Conservation (phyloP, 2,797 vertebrate species). For the Octomys mimax region DNA sequence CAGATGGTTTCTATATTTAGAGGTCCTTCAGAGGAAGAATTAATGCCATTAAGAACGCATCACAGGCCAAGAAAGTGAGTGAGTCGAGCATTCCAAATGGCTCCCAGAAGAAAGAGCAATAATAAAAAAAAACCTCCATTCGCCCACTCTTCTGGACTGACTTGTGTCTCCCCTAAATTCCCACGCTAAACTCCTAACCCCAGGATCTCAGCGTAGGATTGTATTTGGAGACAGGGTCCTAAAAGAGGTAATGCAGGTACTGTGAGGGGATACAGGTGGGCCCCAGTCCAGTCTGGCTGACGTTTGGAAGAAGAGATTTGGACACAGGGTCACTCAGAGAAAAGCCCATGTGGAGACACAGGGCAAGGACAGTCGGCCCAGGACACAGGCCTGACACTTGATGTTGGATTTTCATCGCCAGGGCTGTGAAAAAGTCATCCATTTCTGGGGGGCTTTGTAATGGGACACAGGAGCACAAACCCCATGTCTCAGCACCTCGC, state of each 20-base stretch:
- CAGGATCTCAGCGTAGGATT: neutral
- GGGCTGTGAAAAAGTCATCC: neutral
- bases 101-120: neutral
- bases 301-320: neutral
- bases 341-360: neutral
- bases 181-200: neutral
- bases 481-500: accelerated
- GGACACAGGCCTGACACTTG: neutral
- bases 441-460: neutral
- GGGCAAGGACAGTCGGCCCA: neutral
- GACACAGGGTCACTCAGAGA: neutral
- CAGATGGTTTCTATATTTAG: slow-evolving; percentile 77
- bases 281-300: neutral
- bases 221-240: neutral
- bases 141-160: neutral
- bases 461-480: accelerated
- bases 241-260: neutral
- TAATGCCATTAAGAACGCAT: slow-evolving; percentile 60
- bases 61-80: slow-evolving; percentile 65
- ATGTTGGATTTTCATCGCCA: neutral
- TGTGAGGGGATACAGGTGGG: neutral
- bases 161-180: neutral
- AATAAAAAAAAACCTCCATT: neutral
- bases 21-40: slow-evolving; percentile 60
- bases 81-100: slow-evolving; percentile 42